These are phyloP conservation scores for Diachasma alloeum DNA, from an alignment of 1,140 invertebrate species.

Conservation along the genomic window DNA sequence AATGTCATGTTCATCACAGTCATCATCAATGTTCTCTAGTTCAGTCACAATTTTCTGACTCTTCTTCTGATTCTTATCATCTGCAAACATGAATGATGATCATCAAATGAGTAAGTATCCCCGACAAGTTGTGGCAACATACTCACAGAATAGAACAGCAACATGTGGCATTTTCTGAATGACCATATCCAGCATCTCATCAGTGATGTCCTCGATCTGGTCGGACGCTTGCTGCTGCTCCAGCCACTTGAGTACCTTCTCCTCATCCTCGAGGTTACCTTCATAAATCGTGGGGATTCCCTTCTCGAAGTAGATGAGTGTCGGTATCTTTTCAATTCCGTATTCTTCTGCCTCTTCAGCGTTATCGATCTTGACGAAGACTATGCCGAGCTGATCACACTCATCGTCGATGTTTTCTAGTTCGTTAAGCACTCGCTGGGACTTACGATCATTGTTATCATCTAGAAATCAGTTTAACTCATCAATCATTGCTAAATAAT, in stretches of 20 bases:
- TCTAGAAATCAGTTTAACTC: conserved; percentile 67
- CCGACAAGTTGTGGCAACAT: too few relatives aligned
- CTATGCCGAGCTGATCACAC: conserved; percentile 85
- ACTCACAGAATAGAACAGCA: conserved; percentile 90
- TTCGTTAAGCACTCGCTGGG: conserved; percentile 85
- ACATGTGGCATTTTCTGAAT: conserved; percentile 88
- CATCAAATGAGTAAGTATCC: too few relatives aligned
- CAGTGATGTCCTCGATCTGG: conserved; percentile 93
- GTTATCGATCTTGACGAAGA: conserved; percentile 94
- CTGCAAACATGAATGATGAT: conserved; percentile 60
- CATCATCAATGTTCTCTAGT: conserved; percentile 93
- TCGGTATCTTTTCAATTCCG: conserved; percentile 87
- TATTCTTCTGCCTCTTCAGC: conserved; percentile 88
- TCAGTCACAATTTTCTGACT: conserved; percentile 87
- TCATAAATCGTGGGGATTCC: conserved; percentile 88
- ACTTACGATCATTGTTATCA: conserved; percentile 90
- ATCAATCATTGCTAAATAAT: not conserved
- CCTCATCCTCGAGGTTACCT: conserved; percentile 90
- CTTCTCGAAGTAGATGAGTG: conserved; percentile 90
- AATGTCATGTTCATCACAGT: conserved; percentile 91
- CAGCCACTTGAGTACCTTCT: conserved; percentile 89
- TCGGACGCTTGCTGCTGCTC: conserved; percentile 85
- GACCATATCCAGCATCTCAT: conserved; percentile 93
- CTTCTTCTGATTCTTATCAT: conserved; percentile 91
- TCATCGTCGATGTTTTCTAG: conserved; percentile 96